Evolutionary conservation across 1,140 invertebrate genomes (phyloP).

Genomic region (Augochlora pura): DNA sequence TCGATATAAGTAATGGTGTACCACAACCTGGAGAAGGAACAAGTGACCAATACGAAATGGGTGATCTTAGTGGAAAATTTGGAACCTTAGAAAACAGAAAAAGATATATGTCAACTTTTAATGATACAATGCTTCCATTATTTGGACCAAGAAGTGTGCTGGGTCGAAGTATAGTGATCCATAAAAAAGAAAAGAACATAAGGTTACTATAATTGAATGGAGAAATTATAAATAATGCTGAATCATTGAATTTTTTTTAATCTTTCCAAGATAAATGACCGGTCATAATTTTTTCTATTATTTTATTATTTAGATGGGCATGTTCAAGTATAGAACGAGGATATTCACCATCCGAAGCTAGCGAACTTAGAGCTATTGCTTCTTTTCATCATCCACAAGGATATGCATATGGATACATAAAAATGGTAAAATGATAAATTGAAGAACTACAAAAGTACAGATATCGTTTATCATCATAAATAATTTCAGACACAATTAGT

Average conservation of each 20-base stretch:
- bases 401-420: constrained; percentile 92
- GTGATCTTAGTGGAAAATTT: constrained; percentile 95
- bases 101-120: constrained; percentile 83
- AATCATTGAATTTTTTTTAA: no score
- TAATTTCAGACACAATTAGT: constrained; percentile 88
- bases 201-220: constrained; percentile 68
- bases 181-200: constrained; percentile 84
- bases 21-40: constrained; percentile 85
- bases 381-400: constrained; percentile 95
- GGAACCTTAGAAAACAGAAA: constrained; percentile 85
- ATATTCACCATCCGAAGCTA: constrained; percentile 91
- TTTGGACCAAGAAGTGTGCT: constrained; percentile 92
- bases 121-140: constrained; percentile 91
- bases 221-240: no score
- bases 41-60: constrained; percentile 92
- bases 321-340: constrained; percentile 92
- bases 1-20: constrained; percentile 81
- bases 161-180: constrained; percentile 93
- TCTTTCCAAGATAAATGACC: no score
- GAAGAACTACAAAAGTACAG: not conserved
- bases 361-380: constrained; percentile 92
- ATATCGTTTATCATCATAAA: constrained; percentile 12
- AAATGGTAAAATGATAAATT: constrained; percentile 89
- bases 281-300: not conserved
- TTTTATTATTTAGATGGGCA: constrained; percentile 83